Evolutionary conservation across 2,888 invertebrate genomes (phyloP).

Genomic region (Trachelus stipa): DNA sequence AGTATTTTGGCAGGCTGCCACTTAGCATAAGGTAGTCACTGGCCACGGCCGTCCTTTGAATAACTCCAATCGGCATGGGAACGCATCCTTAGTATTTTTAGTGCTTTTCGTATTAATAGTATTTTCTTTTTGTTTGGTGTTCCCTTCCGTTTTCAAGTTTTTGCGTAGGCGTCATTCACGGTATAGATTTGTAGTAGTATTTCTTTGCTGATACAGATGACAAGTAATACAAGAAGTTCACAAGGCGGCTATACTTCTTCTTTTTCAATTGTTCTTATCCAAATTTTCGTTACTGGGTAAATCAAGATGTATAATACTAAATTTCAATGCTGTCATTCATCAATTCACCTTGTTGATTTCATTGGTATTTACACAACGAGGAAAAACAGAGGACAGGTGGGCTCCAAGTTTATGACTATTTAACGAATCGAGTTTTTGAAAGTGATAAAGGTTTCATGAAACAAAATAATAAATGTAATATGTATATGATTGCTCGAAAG

Average conservation of each 20-base stretch:
- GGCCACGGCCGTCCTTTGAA: constrained; percentile 13
- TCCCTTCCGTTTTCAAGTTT: constrained; percentile 34
- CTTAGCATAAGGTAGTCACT: constrained; percentile 29
- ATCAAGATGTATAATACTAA: background rate
- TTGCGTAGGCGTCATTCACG: constrained; percentile 39
- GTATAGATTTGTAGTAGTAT: constrained; percentile 1
- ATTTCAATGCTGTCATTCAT: background rate
- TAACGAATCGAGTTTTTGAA: background rate
- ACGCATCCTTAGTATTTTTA: constrained; percentile 36
- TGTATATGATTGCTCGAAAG: background rate
- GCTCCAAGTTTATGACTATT: background rate
- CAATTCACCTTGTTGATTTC: background rate
- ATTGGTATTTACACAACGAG: background rate
- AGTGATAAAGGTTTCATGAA: background rate
- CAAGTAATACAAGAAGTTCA: background rate
- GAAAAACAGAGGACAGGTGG: background rate
- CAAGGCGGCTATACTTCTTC: background rate
- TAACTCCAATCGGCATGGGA: constrained; percentile 14
- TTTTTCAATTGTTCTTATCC: background rate
- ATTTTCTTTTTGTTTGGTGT: background rate
- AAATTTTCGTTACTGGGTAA: background rate
- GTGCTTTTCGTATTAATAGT: constrained; percentile 11
- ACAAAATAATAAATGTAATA: constrained; percentile 15
- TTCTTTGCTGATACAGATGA: background rate
- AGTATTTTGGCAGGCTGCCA: constrained; percentile 49